Evolutionary conservation across 1,140 invertebrate species (phyloP).

Genomic region (Drosophila saltans): DNA sequence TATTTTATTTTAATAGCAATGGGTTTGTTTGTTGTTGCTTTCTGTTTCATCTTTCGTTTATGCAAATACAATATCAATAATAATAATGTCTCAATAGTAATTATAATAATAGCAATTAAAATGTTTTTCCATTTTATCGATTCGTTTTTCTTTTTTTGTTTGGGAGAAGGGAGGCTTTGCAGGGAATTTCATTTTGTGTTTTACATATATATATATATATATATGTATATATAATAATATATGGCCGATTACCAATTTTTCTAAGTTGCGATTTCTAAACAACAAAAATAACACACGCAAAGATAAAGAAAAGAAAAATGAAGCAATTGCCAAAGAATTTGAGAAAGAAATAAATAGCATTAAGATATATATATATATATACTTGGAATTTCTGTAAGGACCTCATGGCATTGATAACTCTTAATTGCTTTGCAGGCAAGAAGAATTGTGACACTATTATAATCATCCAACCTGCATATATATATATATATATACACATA

Average conservation of each 20-base stretch:
- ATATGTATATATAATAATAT: not conserved
- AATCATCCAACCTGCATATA: no score
- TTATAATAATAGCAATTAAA: conserved; percentile 35
- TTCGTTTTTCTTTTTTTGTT: not conserved
- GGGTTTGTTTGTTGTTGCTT: conserved; percentile 31
- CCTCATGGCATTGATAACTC: no score
- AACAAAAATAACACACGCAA: not conserved
- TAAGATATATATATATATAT: not conserved
- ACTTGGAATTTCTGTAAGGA: no score
- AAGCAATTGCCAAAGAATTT: not conserved
- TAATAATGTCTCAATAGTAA: conserved; percentile 33
- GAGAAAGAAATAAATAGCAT: not conserved
- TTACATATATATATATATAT: not conserved
- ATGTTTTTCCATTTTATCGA: conserved; percentile 8
- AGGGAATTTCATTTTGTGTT: not conserved
- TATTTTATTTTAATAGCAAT: conserved; percentile 7
- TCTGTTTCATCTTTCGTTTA: conserved; percentile 64
- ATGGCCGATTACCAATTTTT: not conserved
- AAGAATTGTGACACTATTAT: no score
- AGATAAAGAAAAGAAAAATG: not conserved
- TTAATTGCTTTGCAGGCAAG: no score
- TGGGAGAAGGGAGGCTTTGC: not conserved
- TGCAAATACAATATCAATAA: conserved; percentile 62
- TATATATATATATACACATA: no score
- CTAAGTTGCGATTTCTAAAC: not conserved